Percentiles rank a stretch among this genome's conserved stretches.
Evolutionary conservation across 1,140 invertebrate genomes (phyloP).

Genomic region (Oncopodura yosiiana): DNA sequence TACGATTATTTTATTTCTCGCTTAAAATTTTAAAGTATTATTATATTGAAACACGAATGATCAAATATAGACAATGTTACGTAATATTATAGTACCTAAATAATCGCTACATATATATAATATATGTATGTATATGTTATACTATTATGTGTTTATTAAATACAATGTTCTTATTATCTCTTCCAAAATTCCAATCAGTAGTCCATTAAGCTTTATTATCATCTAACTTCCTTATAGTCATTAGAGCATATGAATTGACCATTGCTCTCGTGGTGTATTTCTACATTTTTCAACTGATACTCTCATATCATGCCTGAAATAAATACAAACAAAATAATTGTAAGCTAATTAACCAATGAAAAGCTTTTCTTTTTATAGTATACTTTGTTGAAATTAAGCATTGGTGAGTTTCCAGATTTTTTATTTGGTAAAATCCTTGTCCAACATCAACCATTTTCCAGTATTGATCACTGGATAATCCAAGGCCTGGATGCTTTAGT

Average conservation of each 20-base stretch:
- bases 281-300: background rate
- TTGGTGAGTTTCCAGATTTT: slow-evolving; percentile 1
- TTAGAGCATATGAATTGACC: slow-evolving; percentile 3
- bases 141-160: no score
- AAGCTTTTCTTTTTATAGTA: background rate
- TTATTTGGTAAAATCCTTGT: slow-evolving; percentile 3
- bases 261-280: slow-evolving; percentile 4
- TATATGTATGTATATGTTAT: no score
- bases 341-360: background rate
- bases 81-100: no score
- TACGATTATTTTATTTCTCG: no score
- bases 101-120: no score
- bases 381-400: slow-evolving; percentile 1
- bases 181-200: no score
- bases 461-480: background rate
- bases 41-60: no score
- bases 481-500: background rate
- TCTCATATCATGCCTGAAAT: slow-evolving; percentile 1
- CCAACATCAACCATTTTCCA: background rate
- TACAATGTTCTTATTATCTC: no score
- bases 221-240: background rate
- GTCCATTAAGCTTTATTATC: background rate
- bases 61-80: no score
- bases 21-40: no score
- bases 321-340: background rate